Evolutionary conservation across 1,140 invertebrate species (phyloP).

Genomic region (Drosophila obscura): DNA sequence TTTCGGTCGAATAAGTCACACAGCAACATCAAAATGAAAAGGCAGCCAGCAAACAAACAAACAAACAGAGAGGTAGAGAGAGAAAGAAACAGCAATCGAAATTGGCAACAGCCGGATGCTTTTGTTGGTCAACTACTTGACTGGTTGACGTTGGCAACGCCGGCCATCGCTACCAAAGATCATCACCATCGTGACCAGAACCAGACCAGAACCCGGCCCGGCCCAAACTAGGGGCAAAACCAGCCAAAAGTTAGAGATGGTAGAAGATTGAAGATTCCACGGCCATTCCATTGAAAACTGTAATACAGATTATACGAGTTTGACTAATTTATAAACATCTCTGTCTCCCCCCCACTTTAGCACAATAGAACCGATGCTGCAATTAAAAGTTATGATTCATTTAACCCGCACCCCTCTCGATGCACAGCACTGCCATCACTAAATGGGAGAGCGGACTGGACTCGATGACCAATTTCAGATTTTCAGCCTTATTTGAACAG

Average conservation of each 20-base stretch:
- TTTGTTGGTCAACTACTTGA: conserved; percentile 44
- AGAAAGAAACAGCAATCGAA: conserved; percentile 55
- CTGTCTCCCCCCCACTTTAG: no score
- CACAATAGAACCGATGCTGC: no score
- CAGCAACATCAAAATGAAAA: conserved; percentile 50
- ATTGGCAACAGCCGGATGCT: conserved; percentile 77
- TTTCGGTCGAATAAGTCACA: conserved; percentile 79
- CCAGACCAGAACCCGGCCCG: conserved; percentile 41
- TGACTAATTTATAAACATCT: no score
- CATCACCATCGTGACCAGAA: conserved; percentile 39
- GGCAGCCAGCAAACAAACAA: conserved; percentile 47
- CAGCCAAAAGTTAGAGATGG: conserved; percentile 18
- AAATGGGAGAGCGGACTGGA: conserved; percentile 25
- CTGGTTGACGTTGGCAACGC: conserved; percentile 8
- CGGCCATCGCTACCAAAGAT: conserved; percentile 36
- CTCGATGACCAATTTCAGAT: conserved; percentile 48
- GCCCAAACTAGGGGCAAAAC: conserved; percentile 13
- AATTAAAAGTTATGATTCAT: no score
- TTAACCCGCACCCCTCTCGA: conserved; percentile 1
- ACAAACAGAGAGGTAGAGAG: conserved; percentile 43
- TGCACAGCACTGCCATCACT: conserved; percentile 32
- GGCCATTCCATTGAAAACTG: no score
- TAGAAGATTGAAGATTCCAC: background rate
- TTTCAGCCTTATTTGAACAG: conserved; percentile 44
- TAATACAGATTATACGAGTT: no score